Base-by-base conservation (phyloP, 2,797 vertebrate genomes). In the Alauda arvensis region DNA sequence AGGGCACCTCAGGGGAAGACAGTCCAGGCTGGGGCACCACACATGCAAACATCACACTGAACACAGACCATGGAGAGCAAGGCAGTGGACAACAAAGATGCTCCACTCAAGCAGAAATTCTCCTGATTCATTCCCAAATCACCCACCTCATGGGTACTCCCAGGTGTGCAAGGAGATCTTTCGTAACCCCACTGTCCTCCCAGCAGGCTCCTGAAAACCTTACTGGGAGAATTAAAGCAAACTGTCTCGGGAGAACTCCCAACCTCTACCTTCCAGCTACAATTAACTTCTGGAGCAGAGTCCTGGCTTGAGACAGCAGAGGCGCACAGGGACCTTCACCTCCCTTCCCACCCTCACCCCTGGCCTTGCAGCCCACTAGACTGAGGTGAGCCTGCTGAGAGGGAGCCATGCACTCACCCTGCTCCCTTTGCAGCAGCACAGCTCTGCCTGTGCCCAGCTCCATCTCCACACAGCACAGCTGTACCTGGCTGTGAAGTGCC, bases 201-300 rank as follows among this genome's bases (percentile, higher is more conserved):
- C 57, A 69, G 67, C 25, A 83, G 84, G 63, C 60, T 91, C 63
- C 74, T 43, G 45, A 59, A 66, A 87, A 81, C 37, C 14, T 11
- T 26, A 49, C 0, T 45, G 29, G 26, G 43, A 83, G 67, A 89
- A 83, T 1, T 4, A 48, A 81, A 92, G 52, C 48, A 28, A 80
- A 2, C 39, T 21, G 14, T 26, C 42, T 48, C 52, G 63, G 63
- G 51, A 51, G 13, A 80, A 63, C 40, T 88, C 70, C 77, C 79
- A 90, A 17, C 14, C 39, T 40, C 61, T 49, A 18, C 29, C 84
- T 93, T 56, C 19, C 52, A 88, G 39, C 63, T 83, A 83, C 77
- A 94, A 79, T 89, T 83, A 85, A 77, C 70, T 91, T 91, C 6
- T 74, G 56, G 42, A 88, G 74, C 52, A 42, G 34, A 13, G n/a